Base-by-base conservation (phyloP, 1,140 invertebrate species). In the Temnothorax longispinosus region DNA sequence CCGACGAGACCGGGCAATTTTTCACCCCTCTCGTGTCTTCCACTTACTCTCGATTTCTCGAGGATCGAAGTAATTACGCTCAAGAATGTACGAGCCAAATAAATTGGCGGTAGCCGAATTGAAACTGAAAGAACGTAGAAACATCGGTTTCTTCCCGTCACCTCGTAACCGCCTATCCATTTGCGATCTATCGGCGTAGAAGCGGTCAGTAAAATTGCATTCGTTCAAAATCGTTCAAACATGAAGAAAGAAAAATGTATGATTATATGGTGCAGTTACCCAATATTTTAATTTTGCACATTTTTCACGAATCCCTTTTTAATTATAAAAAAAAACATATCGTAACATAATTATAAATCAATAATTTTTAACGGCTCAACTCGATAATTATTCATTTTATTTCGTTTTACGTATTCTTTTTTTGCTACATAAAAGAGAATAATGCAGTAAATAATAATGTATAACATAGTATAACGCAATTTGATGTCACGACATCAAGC, bases 21-120 rank as follows among this genome's bases (percentile, higher is more conserved):
- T 80, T 69, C 67, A 32, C 18, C 5, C 32, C 10, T 27, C 15
- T 71, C 44, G 52, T 65, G 35, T 69, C 76, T 77, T 86, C 71
- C 76, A 18, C 15, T 27, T 58, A 41, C 75, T 47, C 38, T 10
- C 62, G 44, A 64, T 85, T 86, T 54, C 27, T 56, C 82, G 69
- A 84, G 52, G 65, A 76, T 81, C 86, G 74, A 81, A 52, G 80
- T 85, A 90, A 90, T 90, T 88, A 87, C 91, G 41, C 41, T 35
- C 11, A 76, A 58, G 50, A 90, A 88, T 77, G 75, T 90, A 90
- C 75, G 80, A 75, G 56, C 81, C 88, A 71, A 88, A 90, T 90
- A 90, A 90, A 90, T 90, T 81, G 80, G 52, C 56, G 13, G 32
- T 41, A 58, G 47, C 71, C 75, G 88, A 88, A 90, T 90, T 87